A percentile compares a stretch with the other conserved stretches of the same genome.
Conservation (phyloP, 1,140 invertebrate genomes). For the Lepidurus couesii region DNA sequence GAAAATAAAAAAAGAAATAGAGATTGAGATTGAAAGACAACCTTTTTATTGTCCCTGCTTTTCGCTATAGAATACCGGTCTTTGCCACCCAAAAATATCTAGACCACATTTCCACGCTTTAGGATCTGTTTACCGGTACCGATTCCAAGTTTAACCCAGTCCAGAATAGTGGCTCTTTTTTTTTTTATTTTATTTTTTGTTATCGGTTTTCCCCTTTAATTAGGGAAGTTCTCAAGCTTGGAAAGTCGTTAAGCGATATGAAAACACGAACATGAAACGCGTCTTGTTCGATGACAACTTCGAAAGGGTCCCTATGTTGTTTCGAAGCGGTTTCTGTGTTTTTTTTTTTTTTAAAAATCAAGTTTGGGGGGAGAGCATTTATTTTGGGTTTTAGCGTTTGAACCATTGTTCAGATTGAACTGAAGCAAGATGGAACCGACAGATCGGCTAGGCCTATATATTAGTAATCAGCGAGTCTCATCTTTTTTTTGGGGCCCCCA, state of each 20-base stretch:
- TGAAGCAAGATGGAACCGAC: not conserved
- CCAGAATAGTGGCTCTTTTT: not conserved
- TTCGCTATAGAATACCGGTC: not conserved
- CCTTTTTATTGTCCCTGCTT: not conserved
- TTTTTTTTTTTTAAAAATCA: too few species aligned
- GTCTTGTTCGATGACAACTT: too few species aligned
- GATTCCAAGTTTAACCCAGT: not conserved
- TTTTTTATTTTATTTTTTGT: not conserved
- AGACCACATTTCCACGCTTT: not conserved
- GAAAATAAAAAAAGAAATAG: too few species aligned
- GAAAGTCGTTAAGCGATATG: too few species aligned
- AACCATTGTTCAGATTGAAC: not conserved
- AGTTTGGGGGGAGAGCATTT: not conserved
- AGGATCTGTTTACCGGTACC: not conserved
- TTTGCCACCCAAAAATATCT: not conserved
- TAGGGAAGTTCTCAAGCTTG: not conserved
- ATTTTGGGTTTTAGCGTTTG: not conserved
- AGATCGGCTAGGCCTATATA: constrained; percentile 17
- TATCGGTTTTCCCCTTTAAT: not conserved
- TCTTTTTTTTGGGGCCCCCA: not conserved
- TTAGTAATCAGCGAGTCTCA: not conserved
- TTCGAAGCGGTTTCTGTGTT: too few species aligned
- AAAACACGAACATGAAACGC: too few species aligned
- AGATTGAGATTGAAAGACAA: not conserved
- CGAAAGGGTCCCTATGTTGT: too few species aligned